Evolutionary conservation across 2,113 vertebrate genomes (phyloP).

Genomic region (Gallinago jamesoni): DNA sequence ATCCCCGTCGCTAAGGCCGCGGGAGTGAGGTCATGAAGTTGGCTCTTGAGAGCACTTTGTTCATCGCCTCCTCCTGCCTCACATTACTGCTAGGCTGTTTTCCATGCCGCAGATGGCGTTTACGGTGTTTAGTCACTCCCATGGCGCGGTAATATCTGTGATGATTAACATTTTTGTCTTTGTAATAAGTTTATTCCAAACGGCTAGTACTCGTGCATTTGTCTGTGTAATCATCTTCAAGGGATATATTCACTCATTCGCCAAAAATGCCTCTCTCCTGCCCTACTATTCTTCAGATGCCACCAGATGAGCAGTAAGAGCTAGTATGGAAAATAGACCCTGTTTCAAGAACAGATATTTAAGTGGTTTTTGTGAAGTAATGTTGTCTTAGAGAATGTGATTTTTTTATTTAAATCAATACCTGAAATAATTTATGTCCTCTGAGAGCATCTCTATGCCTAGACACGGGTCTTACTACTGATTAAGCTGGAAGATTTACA

Average conservation of each 20-base stretch:
- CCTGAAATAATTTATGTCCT: not conserved
- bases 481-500: not conserved
- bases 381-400: not conserved
- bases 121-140: not conserved
- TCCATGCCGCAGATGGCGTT: not conserved
- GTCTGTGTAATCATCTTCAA: not conserved
- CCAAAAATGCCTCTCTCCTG: not conserved
- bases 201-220: not conserved
- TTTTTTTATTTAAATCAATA: not conserved
- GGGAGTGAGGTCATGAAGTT: not conserved
- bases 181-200: not conserved
- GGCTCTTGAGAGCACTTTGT: not conserved
- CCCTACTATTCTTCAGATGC: not conserved
- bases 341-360: not conserved
- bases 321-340: not conserved
- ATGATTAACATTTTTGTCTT: not conserved
- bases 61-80: not conserved
- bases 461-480: not conserved
- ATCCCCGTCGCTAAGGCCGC: not conserved
- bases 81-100: not conserved
- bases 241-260: not conserved
- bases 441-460: not conserved
- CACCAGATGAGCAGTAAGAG: not conserved
- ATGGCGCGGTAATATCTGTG: not conserved
- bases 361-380: not conserved